These are phyloP conservation scores for Erebia ligea DNA, from an alignment of 2,888 invertebrate species.

Conservation along the genomic window DNA sequence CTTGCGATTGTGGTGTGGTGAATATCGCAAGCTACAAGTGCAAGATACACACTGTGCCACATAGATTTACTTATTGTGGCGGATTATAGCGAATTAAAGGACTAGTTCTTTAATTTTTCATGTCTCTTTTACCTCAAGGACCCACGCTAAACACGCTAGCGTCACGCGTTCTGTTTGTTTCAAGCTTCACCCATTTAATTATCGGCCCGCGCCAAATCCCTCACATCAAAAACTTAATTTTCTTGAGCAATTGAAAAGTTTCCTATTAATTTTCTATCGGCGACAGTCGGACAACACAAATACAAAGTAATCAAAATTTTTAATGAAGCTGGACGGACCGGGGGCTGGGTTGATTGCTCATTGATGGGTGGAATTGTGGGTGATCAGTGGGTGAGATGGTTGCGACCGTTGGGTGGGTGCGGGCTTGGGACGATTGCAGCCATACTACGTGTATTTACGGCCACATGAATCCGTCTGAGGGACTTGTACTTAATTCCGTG, in stretches of 20 bases:
- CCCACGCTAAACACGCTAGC: too few species aligned
- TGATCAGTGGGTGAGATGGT: background rate
- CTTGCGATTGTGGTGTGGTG: too few species aligned
- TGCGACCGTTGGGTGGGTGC: background rate
- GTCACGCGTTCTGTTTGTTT: background rate
- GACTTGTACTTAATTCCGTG: slow-evolving; percentile 1
- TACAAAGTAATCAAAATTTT: slow-evolving; percentile 71
- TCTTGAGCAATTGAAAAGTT: slow-evolving; percentile 60
- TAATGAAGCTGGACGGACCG: slow-evolving; percentile 54
- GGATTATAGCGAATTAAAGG: too few species aligned
- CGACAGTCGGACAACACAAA: slow-evolving; percentile 64
- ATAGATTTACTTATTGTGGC: too few species aligned
- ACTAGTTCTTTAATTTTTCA: too few species aligned
- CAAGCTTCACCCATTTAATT: slow-evolving; percentile 55
- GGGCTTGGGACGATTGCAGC: slow-evolving; percentile 12
- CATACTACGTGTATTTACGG: slow-evolving; percentile 29
- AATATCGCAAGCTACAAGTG: too few species aligned
- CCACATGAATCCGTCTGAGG: background rate
- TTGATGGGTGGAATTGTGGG: slow-evolving; percentile 12
- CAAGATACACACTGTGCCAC: too few species aligned
- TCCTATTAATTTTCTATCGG: slow-evolving; percentile 67
- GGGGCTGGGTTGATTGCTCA: slow-evolving; percentile 36
- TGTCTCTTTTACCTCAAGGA: too few species aligned
- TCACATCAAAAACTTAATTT: slow-evolving; percentile 67
- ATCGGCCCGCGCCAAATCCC: slow-evolving; percentile 52